These are phyloP conservation scores for Deroplatys truncata DNA, from an alignment of 2,888 invertebrate species.

Conservation along the genomic window DNA sequence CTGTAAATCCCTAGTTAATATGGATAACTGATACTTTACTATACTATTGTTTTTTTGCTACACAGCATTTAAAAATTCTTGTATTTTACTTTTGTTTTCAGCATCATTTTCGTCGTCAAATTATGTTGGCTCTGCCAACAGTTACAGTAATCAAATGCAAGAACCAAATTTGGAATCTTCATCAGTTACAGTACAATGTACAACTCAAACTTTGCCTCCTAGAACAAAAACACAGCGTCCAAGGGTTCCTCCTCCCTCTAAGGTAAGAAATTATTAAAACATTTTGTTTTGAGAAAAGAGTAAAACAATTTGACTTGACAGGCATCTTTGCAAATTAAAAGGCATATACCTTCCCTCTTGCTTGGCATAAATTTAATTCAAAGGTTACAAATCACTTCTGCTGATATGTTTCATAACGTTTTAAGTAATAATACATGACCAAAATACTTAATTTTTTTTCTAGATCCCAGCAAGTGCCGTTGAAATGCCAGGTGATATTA, in stretches of 20 bases:
- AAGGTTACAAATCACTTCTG: no score
- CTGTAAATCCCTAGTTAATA: no score
- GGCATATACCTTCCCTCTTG: no score
- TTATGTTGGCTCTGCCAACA: slow-evolving; percentile 28
- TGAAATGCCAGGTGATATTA: slow-evolving; percentile 91
- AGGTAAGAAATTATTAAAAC: slow-evolving; percentile 48
- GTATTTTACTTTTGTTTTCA: background rate
- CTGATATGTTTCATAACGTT: no score
- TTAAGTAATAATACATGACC: no score
- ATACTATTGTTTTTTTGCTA: no score
- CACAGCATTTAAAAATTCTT: no score
- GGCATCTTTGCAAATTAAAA: no score
- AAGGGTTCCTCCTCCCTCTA: slow-evolving; percentile 78
- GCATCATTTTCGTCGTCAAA: slow-evolving; percentile 30
- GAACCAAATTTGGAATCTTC: slow-evolving; percentile 37
- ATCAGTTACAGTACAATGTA: slow-evolving; percentile 40
- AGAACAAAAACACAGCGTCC: slow-evolving; percentile 64
- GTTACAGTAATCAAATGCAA: slow-evolving; percentile 28
- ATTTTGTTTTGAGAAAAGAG: no score
- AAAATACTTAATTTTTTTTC: slow-evolving; percentile 15
- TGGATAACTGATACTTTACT: no score
- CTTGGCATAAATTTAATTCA: no score
- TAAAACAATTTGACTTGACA: no score
- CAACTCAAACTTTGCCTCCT: slow-evolving; percentile 44
- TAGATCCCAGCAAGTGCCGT: slow-evolving; percentile 92